Evolutionary conservation across 1,140 invertebrate species (phyloP), one percentile per base, ranked within the genome.

Genomic region (Diorhabda carinulata): DNA sequence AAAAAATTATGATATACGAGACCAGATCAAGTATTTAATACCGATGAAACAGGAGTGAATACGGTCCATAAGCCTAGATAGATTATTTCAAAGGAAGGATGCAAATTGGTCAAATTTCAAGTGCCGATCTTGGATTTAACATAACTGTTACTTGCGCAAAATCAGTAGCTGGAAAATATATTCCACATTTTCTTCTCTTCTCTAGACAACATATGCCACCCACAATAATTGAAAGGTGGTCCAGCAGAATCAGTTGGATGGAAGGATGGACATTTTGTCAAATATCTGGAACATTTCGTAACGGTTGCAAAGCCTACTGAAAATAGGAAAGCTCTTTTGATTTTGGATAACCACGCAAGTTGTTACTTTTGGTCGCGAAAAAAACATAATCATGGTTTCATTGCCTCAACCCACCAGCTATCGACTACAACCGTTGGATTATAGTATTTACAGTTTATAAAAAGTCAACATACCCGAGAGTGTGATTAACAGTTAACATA

Each of bases 41-140:
- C 81, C 60, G 82, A 84, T 73, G 82, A 84, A 75, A 82, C 81
- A 25, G 80, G 79, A 60, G 71, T 81, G 61, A 78, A 77, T 59
- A 82, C 80, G 9, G 81, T 83, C 3, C 78, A 77, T 69, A 64
- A n/a, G 8, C 78, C 79, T 59, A 66, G 66, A 66, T 81, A 79
- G 73, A 77, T 84, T 61, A 74, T 84, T 60, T 78, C 81, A 44
- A 63, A 68, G 70, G 81, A 74, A 74, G 82, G 80, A 60, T 70
- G 74, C 66, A 82, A 81, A 72, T 25, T 25, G 25, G 25, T 25
- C 25, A 25, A 25, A 25, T 25, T 25, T 25, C 25, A 25, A 1
- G 25, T 25, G 25, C 25, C 25, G 25, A 25, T 25, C 25, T 25
- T 25, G 25, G 25, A 25, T 25, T 25, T 25, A 25, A 25, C 25